Percentiles rank a stretch among this genome's conserved stretches.
Conservation (phyloP, 2,113 vertebrate genomes). For the Tyto alba region DNA sequence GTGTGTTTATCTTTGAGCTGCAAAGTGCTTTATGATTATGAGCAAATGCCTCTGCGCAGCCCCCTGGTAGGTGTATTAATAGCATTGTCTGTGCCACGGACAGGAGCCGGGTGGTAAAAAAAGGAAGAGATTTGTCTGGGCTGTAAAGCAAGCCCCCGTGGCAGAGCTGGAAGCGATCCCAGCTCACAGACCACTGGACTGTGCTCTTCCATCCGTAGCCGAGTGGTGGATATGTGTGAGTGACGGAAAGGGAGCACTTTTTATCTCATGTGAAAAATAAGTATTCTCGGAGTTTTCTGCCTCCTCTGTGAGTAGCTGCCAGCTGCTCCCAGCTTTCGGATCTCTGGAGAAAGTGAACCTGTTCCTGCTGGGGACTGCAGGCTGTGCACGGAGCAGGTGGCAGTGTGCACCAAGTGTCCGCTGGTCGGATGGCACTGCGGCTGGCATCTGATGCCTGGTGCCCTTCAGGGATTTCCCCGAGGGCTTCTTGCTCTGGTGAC, state of each 20-base stretch:
- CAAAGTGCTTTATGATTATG: background rate
- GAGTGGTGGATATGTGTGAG: background rate
- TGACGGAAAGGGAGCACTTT: background rate
- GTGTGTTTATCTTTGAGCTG: slow-evolving; percentile 4
- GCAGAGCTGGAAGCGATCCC: background rate
- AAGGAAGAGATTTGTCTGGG: slow-evolving; percentile 22
- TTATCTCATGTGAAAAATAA: background rate
- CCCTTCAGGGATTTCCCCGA: background rate
- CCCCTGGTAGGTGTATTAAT: background rate
- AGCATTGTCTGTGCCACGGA: background rate
- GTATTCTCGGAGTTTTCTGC: background rate
- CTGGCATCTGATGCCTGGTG: background rate
- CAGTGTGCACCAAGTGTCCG: background rate
- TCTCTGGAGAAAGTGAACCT: background rate
- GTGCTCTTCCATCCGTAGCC: background rate
- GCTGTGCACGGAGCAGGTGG: background rate
- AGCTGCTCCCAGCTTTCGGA: background rate
- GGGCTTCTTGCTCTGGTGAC: background rate
- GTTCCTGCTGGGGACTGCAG: background rate
- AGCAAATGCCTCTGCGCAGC: background rate
- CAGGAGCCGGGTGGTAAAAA: background rate
- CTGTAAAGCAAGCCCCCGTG: background rate
- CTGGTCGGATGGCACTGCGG: background rate
- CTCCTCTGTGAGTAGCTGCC: background rate
- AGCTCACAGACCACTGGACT: background rate